Evolutionary conservation across 2,888 invertebrate species (phyloP).

Genomic region (Tetrapedia diversipes): DNA sequence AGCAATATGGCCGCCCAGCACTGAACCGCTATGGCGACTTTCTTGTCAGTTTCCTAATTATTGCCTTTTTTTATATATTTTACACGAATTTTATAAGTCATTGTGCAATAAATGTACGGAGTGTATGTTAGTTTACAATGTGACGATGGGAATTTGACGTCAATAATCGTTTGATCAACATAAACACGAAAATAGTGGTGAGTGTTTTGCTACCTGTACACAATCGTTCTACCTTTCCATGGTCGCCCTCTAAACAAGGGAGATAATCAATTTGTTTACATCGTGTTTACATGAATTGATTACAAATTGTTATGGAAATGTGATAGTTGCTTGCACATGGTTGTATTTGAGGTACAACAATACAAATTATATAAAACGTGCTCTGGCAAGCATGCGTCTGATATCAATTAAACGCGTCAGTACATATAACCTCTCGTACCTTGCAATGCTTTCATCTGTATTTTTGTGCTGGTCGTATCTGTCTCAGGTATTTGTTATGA

Average conservation of each 20-base stretch:
- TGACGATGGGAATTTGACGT: slow-evolving; percentile 52
- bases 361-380: slow-evolving; percentile 13
- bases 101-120: slow-evolving; percentile 53
- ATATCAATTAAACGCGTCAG: slow-evolving; percentile 39
- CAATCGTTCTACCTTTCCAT: slow-evolving; percentile 40
- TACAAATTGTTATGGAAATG: slow-evolving; percentile 4
- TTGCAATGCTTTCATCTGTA: slow-evolving; percentile 24
- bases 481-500: too few relatives aligned
- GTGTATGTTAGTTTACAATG: slow-evolving; percentile 66
- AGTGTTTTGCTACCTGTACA: slow-evolving; percentile 63
- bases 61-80: slow-evolving; percentile 76
- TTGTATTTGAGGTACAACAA: neutral
- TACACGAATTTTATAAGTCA: slow-evolving; percentile 68
- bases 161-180: slow-evolving; percentile 24
- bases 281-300: slow-evolving; percentile 14
- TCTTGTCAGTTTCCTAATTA: slow-evolving; percentile 77
- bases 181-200: slow-evolving; percentile 63
- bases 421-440: slow-evolving; percentile 62
- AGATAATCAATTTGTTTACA: slow-evolving; percentile 65
- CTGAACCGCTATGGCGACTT: slow-evolving; percentile 78
- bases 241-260: slow-evolving; percentile 53
- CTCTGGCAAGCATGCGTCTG: slow-evolving; percentile 37
- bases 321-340: neutral
- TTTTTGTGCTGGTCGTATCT: too few relatives aligned
- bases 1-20: slow-evolving; percentile 79